These are phyloP conservation scores for Dascyllus trimaculatus DNA, from an alignment of 2,113 vertebrate genomes.

Conservation along the genomic window DNA sequence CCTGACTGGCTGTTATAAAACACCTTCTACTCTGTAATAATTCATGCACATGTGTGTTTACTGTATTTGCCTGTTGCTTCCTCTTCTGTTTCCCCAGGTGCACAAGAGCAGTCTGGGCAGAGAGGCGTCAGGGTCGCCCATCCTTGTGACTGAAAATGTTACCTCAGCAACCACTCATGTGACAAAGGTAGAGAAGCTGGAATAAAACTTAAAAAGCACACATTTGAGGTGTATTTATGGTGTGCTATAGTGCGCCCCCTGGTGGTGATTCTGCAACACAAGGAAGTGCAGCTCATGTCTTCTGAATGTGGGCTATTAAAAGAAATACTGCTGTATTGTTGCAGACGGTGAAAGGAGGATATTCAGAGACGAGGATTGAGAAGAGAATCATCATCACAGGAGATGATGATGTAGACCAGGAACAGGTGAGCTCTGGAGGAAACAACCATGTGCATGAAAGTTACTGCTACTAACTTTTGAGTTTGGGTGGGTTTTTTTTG, in stretches of 20 bases:
- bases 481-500: too few relatives aligned
- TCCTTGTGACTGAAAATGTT: slow-evolving; percentile 92
- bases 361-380: slow-evolving; percentile 98
- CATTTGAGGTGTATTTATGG: neutral
- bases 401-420: slow-evolving; percentile 98
- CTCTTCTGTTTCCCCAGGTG: slow-evolving; percentile 69
- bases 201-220: slow-evolving; percentile 2
- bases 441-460: too few relatives aligned
- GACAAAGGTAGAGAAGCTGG: slow-evolving; percentile 89
- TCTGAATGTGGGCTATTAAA: slow-evolving; percentile 4
- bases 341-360: slow-evolving; percentile 99
- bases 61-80: neutral
- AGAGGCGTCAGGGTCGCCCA: slow-evolving; percentile 79
- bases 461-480: too few relatives aligned
- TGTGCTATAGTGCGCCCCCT: neutral
- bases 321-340: slow-evolving; percentile 53
- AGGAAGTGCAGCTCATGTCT: neutral
- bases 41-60: neutral
- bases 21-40: neutral
- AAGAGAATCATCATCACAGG: slow-evolving; percentile 99
- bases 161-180: slow-evolving; percentile 98
- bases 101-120: slow-evolving; percentile 79
- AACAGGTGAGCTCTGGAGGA: slow-evolving; percentile 88
- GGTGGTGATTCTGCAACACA: neutral
- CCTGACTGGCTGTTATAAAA: slow-evolving; percentile 6